phyloP scores from a whole-genome alignment of 2,888 invertebrate species.

The Geophilus truncorum region DNA sequence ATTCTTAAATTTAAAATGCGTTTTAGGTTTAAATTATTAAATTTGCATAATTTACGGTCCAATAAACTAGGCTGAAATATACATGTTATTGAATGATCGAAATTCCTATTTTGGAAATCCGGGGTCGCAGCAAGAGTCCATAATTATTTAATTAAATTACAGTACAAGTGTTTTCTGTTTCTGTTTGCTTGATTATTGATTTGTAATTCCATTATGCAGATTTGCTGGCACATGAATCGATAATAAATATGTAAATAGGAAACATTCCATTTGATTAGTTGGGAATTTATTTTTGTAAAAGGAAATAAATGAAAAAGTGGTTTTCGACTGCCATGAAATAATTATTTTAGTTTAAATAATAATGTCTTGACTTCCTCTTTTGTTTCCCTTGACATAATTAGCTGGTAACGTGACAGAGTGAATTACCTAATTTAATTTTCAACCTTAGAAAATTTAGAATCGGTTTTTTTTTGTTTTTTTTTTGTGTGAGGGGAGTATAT shows the following conservation, averaged over 20 bases:
- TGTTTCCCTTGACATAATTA: neutral
- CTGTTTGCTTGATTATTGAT: neutral
- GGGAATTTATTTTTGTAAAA: neutral
- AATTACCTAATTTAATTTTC: neutral
- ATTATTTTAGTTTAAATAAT: neutral
- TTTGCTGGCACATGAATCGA: neutral
- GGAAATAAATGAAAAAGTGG: neutral
- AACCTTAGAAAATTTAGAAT: neutral
- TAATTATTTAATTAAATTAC: constrained; percentile 2
- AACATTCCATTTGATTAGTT: neutral
- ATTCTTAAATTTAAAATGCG: too few relatives aligned
- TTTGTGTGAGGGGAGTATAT: too few relatives aligned
- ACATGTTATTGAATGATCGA: too few relatives aligned
- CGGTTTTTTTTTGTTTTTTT: neutral
- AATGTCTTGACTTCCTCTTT: neutral
- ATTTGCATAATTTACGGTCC: too few relatives aligned
- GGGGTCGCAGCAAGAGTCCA: too few relatives aligned
- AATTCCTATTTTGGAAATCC: too few relatives aligned
- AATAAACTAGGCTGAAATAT: too few relatives aligned
- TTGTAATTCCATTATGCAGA: neutral
- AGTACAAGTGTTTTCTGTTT: neutral
- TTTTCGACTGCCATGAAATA: neutral
- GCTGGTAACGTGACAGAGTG: neutral
- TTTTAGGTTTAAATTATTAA: too few relatives aligned
- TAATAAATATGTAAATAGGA: neutral